Evolutionary conservation across 1,140 invertebrate species (phyloP), one percentile per base, ranked within the genome.

Genomic region (Drosophila bocki): DNA sequence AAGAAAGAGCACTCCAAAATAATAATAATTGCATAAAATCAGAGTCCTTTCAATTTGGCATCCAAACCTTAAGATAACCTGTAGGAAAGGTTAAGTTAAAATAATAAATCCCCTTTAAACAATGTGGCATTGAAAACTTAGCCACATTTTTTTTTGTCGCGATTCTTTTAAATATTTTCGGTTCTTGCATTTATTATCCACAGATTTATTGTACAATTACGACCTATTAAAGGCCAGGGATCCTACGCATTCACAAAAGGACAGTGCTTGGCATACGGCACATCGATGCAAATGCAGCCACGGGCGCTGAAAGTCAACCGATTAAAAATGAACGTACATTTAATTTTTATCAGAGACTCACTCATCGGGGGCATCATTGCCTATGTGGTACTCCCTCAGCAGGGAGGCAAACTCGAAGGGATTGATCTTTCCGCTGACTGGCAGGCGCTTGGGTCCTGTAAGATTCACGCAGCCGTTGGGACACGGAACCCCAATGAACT

Each of bases 271-370:
- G 94, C 93, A 65, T 93, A 94, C 35, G 94, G 93, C 12, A 95
- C 93, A 75, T 94, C 93, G 4, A 95, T 93, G 78, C 95, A 95
- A 87, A 94, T 95, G 92, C 94, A 95, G 59, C 95, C 95, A 70
- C 92, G 92, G 0, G 94, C 93, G 39, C 95, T 95, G 90, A 63
- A 94, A 80, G 33, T 45, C 12, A 37, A 37, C 13, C 0, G 4
- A 29, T n/a, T 3, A 7, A 22, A 56, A 17, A 35, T 29, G 5
- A 29, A 29, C 6, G 26, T 29, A 29, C 26, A 29, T 29, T 29
- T 29, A 29, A 6, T 6, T 29, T 29, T 29, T 29, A 29, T 29
- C 26, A 9, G 45, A 35, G 0, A 81, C 93, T 94, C 72, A 95
- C 95, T 93, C 85, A 35, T 94, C 94, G 3, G 95, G 95, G 15